Percentiles rank a stretch among this genome's conserved stretches.
These are phyloP conservation scores for Triplophysa siluroides DNA, from an alignment of 2,113 vertebrate genomes.

Conservation along the genomic window DNA sequence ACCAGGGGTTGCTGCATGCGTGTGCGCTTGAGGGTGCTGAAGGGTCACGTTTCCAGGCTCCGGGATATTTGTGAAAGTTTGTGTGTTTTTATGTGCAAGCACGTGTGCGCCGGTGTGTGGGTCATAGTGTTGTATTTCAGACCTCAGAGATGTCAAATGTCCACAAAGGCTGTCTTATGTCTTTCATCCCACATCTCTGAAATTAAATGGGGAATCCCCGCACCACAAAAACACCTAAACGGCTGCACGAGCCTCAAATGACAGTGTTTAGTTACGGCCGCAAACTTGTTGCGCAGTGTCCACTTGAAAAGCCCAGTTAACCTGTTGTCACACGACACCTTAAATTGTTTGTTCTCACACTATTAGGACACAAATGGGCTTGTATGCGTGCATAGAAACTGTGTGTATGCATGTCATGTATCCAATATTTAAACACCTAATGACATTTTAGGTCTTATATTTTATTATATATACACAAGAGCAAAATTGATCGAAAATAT, in stretches of 20 bases:
- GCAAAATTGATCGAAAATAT: no score
- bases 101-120: conserved; percentile 47
- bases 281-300: conserved; percentile 14
- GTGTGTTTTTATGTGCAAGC: conserved; percentile 37
- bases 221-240: conserved; percentile 32
- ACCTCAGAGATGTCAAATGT: conserved; percentile 39
- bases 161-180: conserved; percentile 55
- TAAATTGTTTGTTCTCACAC: conserved; percentile 12
- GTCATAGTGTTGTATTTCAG: conserved; percentile 51
- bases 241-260: conserved; percentile 45
- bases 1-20: conserved; percentile 42
- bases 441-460: no score
- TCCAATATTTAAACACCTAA: no score
- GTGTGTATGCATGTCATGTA: not conserved
- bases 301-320: conserved; percentile 42
- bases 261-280: conserved; percentile 44
- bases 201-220: conserved; percentile 45
- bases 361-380: conserved; percentile 8
- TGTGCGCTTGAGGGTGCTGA: conserved; percentile 49
- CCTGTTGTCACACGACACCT: conserved; percentile 12
- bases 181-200: conserved; percentile 66
- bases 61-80: conserved; percentile 21
- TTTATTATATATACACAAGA: no score
- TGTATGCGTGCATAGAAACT: not conserved
- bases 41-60: conserved; percentile 44